phyloP scores from a whole-genome alignment of 2,113 vertebrate genomes.

The Antechinus flavipes region DNA sequence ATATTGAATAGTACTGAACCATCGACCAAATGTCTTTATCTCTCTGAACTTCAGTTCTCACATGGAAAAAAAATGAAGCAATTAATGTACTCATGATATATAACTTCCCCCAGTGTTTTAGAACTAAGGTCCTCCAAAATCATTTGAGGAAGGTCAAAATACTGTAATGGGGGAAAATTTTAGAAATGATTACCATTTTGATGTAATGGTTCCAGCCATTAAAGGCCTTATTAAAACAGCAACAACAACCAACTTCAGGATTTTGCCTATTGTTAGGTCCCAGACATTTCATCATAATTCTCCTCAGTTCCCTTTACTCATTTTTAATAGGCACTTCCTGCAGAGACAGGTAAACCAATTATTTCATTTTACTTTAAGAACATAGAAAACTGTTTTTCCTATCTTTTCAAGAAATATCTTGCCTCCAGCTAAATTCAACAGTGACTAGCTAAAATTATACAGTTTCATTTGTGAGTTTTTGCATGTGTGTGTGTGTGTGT shows the following conservation, averaged over 20 bases:
- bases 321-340: not conserved
- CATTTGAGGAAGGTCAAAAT: not conserved
- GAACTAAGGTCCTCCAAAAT: not conserved
- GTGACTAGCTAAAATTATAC: not conserved
- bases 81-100: not conserved
- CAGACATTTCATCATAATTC: not conserved
- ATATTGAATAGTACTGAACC: not conserved
- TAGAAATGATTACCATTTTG: not conserved
- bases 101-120: not conserved
- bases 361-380: not conserved
- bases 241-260: not conserved
- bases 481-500: not conserved
- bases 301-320: not conserved
- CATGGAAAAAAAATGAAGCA: not conserved
- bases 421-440: not conserved
- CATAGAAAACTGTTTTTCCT: not conserved
- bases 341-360: not conserved
- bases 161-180: not conserved
- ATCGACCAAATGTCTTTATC: not conserved
- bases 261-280: not conserved
- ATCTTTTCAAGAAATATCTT: not conserved
- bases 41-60: constrained; percentile 1
- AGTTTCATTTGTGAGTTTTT: not conserved
- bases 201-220: not conserved
- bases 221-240: not conserved